These are phyloP conservation scores for Odontomyia ornata DNA, from an alignment of 2,888 invertebrate genomes.

Conservation along the genomic window DNA sequence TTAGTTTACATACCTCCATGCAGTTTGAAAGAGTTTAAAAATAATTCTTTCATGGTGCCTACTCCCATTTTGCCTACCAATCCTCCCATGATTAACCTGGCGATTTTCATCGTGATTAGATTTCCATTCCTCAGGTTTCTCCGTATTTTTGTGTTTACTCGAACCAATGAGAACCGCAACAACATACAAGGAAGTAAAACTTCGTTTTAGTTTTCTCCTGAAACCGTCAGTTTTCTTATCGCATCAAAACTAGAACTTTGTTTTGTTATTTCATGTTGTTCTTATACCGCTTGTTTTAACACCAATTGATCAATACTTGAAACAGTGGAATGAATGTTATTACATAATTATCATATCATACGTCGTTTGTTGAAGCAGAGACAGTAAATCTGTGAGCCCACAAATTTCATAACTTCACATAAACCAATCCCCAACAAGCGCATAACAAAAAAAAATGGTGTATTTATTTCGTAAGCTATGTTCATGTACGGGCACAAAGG, in stretches of 20 bases:
- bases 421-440: too few relatives aligned
- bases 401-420: too few relatives aligned
- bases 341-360: too few relatives aligned
- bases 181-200: too few relatives aligned
- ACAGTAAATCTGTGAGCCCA: too few relatives aligned
- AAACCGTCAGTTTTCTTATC: neutral
- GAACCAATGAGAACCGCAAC: conserved; percentile 8
- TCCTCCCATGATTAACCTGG: too few relatives aligned
- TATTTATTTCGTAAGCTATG: too few relatives aligned
- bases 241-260: neutral
- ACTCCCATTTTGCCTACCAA: conserved; percentile 49
- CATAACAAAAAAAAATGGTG: too few relatives aligned
- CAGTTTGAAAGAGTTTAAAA: conserved; percentile 45
- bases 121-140: neutral
- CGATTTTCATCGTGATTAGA: too few relatives aligned
- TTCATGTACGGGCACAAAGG: too few relatives aligned
- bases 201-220: too few relatives aligned
- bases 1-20: conserved; percentile 43
- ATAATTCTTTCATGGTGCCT: conserved; percentile 47
- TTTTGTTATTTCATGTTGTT: conserved; percentile 2
- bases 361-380: too few relatives aligned
- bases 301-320: neutral
- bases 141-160: neutral
- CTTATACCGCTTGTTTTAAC: neutral
- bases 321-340: neutral